Conservation (phyloP, 2,113 vertebrate genomes). For the Leptodactylus fuscus region DNA sequence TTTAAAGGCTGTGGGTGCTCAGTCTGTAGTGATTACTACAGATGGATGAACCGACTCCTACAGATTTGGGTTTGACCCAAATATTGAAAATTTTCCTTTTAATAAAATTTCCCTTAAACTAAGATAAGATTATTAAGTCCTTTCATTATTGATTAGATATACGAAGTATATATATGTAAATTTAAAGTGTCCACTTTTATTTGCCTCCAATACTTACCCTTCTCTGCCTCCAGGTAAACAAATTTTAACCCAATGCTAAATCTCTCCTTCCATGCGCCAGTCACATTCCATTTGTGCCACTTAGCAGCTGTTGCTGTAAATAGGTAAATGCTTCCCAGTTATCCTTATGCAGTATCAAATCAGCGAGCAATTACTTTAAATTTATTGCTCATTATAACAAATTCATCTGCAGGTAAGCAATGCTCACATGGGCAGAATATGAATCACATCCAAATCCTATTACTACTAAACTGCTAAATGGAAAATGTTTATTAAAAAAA, state of each 20-base stretch:
- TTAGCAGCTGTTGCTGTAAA: constrained; percentile 59
- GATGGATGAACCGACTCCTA: no score
- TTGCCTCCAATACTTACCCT: background rate
- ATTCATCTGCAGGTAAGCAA: constrained; percentile 55
- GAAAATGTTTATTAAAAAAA: constrained; percentile 23
- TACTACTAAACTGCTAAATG: background rate
- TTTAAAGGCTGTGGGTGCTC: no score
- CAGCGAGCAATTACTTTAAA: constrained; percentile 55
- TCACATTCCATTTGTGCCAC: constrained; percentile 32
- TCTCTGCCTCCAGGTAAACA: background rate
- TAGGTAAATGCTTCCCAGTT: constrained; percentile 51
- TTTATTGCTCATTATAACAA: constrained; percentile 56
- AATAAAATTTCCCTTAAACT: no score
- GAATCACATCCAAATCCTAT: constrained; percentile 40
- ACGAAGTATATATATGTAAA: accelerated
- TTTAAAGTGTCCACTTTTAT: background rate
- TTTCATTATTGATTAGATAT: no score
- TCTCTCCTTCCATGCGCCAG: constrained; percentile 3
- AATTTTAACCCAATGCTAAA: background rate
- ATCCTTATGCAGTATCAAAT: constrained; percentile 43
- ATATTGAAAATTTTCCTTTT: no score
- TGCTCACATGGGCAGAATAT: constrained; percentile 15
- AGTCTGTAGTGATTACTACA: no score
- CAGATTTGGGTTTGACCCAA: no score
- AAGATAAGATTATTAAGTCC: no score